Percentiles rank a stretch among this genome's conserved stretches.
Evolutionary conservation across 2,888 invertebrate genomes (phyloP).

Genomic region (Drosophila suboccidentalis): DNA sequence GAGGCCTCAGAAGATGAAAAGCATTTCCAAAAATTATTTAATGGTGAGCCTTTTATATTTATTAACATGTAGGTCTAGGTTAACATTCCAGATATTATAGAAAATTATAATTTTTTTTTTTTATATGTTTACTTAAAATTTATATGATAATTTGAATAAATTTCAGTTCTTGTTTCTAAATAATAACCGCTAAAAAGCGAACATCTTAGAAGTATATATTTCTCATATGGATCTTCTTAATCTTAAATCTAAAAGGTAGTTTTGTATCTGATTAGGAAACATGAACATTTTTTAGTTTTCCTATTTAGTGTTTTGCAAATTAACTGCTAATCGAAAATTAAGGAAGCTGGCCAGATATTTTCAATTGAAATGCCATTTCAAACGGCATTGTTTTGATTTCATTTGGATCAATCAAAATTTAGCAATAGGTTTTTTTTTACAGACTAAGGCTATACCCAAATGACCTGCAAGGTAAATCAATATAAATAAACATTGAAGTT

Average conservation of each 20-base stretch:
- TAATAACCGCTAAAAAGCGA: too few species aligned
- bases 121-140: too few species aligned
- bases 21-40: too few species aligned
- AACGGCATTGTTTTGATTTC: constrained; percentile 21
- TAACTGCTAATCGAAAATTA: not conserved
- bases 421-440: constrained; percentile 20
- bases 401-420: constrained; percentile 49
- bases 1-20: too few species aligned
- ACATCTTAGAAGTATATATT: too few species aligned
- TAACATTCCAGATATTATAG: too few species aligned
- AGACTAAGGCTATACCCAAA: constrained; percentile 51
- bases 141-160: too few species aligned
- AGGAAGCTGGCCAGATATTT: constrained; percentile 8
- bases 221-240: too few species aligned
- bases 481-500: constrained; percentile 72
- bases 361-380: constrained; percentile 26
- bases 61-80: too few species aligned
- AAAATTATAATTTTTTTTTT: too few species aligned
- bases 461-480: constrained; percentile 65
- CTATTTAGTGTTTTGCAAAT: not conserved
- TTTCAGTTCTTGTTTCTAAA: too few species aligned
- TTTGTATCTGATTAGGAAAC: not conserved
- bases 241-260: not conserved
- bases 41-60: too few species aligned
- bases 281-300: not conserved